Conservation (phyloP, 2,113 vertebrate genomes). For the Phainopepla nitens region DNA sequence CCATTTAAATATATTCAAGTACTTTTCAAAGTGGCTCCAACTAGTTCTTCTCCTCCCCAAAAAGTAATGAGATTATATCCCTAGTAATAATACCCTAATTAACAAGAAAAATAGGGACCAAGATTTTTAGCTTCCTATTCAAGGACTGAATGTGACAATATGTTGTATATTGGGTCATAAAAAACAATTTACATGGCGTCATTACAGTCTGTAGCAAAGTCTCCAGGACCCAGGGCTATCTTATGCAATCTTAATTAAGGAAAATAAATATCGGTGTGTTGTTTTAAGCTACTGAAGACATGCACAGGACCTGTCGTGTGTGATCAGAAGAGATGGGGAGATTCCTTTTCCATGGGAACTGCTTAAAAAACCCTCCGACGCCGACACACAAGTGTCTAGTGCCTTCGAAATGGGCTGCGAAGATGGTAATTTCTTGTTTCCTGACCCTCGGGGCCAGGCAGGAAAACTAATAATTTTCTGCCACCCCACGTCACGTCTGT, state of each 20-base stretch:
- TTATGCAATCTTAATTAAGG: conserved; percentile 64
- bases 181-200: conserved; percentile 64
- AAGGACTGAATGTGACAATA: conserved; percentile 62
- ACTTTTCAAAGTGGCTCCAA: conserved; percentile 54
- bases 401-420: conserved; percentile 4
- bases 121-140: conserved; percentile 46
- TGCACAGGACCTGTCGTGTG: conserved; percentile 38
- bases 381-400: background rate
- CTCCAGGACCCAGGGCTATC: conserved; percentile 57
- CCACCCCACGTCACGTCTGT: conserved; percentile 35
- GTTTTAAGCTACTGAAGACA: conserved; percentile 61
- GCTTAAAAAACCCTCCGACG: background rate
- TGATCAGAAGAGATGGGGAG: conserved; percentile 51
- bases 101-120: conserved; percentile 54
- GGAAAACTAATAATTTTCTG: conserved; percentile 50
- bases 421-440: conserved; percentile 70
- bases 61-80: conserved; percentile 61
- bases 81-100: conserved; percentile 49
- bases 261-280: conserved; percentile 54
- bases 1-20: conserved; percentile 37
- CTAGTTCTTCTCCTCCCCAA: conserved; percentile 55
- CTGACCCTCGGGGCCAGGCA: conserved; percentile 59
- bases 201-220: conserved; percentile 54
- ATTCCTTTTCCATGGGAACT: conserved; percentile 62
- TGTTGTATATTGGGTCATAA: conserved; percentile 51